Percentiles rank a stretch among this genome's conserved stretches.
These are phyloP conservation scores for Sceloporus tristichus DNA, from an alignment of 2,113 vertebrate species.

Conservation along the genomic window DNA sequence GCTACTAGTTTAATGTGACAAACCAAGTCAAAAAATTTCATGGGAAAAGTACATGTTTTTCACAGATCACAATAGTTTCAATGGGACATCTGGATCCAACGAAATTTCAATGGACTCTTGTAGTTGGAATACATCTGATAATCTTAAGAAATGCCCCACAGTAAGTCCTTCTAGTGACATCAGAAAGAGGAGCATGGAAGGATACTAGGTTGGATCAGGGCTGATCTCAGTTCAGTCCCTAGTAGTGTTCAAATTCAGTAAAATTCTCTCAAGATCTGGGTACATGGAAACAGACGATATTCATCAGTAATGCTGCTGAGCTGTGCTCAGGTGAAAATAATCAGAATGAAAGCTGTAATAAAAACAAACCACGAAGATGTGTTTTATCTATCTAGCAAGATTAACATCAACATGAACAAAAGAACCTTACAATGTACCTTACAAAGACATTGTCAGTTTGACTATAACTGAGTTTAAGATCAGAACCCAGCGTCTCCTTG, in stretches of 20 bases:
- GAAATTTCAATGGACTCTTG: neutral
- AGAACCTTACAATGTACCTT: conserved; percentile 74
- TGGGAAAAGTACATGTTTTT: neutral
- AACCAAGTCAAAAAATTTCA: no score
- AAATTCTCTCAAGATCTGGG: neutral
- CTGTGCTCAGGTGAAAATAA: neutral
- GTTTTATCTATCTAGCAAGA: neutral
- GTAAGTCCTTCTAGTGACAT: neutral
- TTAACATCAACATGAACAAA: neutral
- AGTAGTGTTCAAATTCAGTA: neutral
- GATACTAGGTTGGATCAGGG: no score
- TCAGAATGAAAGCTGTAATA: neutral
- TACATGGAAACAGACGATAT: neutral
- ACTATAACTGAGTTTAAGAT: conserved; percentile 81
- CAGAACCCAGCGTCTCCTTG: conserved; percentile 85
- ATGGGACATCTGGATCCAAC: neutral
- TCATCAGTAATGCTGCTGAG: neutral
- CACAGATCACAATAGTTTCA: no score
- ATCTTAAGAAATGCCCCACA: neutral
- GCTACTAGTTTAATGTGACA: neutral
- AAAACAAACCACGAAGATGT: neutral
- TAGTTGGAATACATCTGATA: neutral
- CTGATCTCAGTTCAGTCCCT: neutral
- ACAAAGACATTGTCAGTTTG: conserved; percentile 85
- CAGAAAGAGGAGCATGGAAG: neutral